phyloP scores from a whole-genome alignment of 2,888 invertebrate species.

The Lasioglossum zephyrum region DNA sequence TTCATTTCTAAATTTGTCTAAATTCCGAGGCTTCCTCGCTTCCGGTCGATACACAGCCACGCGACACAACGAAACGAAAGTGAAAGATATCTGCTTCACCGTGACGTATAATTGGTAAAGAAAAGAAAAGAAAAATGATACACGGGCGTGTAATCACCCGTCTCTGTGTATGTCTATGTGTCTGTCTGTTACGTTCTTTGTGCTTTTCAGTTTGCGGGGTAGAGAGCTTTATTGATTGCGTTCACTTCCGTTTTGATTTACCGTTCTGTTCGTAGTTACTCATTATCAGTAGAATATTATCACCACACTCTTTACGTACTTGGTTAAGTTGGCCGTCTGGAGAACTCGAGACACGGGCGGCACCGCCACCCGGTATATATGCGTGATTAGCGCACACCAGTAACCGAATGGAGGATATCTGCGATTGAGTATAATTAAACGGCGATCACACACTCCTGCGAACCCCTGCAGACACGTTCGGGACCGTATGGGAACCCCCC shows the following conservation, averaged over 20 bases:
- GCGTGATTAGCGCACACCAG: conserved; percentile 78
- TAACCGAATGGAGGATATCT: conserved; percentile 77
- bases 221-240: conserved; percentile 86
- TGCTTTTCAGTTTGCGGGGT: conserved; percentile 86
- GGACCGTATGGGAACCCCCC: not conserved
- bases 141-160: conserved; percentile 20
- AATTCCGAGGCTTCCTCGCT: conserved; percentile 23
- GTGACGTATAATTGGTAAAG: not conserved
- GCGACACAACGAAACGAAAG: conserved; percentile 16
- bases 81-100: conserved; percentile 2
- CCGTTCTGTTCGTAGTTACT: conserved; percentile 77
- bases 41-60: conserved; percentile 19
- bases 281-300: conserved; percentile 80
- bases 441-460: conserved; percentile 54
- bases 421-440: conserved; percentile 82
- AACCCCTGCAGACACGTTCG: conserved; percentile 12
- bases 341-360: conserved; percentile 83
- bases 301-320: conserved; percentile 78
- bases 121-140: not conserved
- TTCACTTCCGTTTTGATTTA: conserved; percentile 77
- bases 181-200: conserved; percentile 79
- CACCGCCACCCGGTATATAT: conserved; percentile 48
- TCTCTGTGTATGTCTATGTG: conserved; percentile 62
- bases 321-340: conserved; percentile 78
- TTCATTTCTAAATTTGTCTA: conserved; percentile 2